A percentile compares a stretch with the other conserved stretches of the same genome.
Evolutionary conservation across 2,797 vertebrate genomes (phyloP).

Genomic region (Lepus townsendii): DNA sequence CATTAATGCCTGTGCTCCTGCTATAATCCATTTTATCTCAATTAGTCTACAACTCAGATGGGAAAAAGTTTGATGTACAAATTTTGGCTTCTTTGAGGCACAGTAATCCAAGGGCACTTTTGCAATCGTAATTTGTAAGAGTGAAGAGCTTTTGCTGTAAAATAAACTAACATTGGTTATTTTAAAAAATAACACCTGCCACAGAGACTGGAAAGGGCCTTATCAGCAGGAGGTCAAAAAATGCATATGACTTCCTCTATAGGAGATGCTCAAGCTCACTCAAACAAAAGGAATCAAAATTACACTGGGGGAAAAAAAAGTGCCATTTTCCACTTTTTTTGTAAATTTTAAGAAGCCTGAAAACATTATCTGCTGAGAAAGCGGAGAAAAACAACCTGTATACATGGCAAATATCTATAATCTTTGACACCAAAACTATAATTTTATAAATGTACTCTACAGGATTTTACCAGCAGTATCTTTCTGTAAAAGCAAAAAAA

Average conservation of each 20-base stretch:
- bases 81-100: not conserved
- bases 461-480: not conserved
- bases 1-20: not conserved
- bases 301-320: not conserved
- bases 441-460: not conserved
- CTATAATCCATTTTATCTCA: not conserved
- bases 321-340: not conserved
- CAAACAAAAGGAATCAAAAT: not conserved
- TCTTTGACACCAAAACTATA: not conserved
- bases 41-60: not conserved
- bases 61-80: not conserved
- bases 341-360: conserved; percentile 19
- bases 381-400: not conserved
- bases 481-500: conserved; percentile 6
- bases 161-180: not conserved
- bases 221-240: not conserved
- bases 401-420: not conserved
- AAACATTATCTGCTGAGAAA: not conserved
- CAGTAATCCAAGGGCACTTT: not conserved
- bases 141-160: not conserved
- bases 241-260: not conserved
- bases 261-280: not conserved
- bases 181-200: not conserved
- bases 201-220: not conserved
- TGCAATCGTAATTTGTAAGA: not conserved